Conservation (phyloP, 2,113 vertebrate genomes). For the Nycticryphes semicollaris region DNA sequence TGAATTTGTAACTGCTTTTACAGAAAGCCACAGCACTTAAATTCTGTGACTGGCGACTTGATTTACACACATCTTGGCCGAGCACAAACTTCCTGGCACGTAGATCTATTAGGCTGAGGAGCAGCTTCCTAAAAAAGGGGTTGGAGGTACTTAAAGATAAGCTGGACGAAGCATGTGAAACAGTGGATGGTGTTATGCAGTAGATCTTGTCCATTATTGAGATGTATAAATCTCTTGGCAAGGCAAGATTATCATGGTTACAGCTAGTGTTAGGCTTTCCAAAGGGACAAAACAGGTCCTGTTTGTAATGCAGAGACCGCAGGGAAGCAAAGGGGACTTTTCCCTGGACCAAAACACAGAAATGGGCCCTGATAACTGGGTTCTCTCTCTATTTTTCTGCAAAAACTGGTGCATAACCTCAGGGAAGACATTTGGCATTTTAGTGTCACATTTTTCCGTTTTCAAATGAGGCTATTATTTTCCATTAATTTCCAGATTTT, state of each 20-base stretch:
- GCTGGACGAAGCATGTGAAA: background rate
- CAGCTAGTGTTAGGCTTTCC: background rate
- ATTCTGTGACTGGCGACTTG: background rate
- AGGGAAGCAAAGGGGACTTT: background rate
- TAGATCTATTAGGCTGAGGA: background rate
- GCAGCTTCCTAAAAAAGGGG: background rate
- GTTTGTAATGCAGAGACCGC: background rate
- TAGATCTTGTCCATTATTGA: background rate
- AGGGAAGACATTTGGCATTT: background rate
- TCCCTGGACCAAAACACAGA: background rate
- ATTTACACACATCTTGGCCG: background rate
- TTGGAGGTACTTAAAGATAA: background rate
- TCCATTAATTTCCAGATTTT: constrained; percentile 1
- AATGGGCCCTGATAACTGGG: background rate
- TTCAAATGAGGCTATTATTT: constrained; percentile 65
- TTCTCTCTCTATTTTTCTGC: background rate
- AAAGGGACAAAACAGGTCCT: background rate
- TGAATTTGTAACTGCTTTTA: background rate
- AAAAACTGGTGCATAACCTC: background rate
- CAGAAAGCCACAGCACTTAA: background rate
- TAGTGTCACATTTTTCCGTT: constrained; percentile 66
- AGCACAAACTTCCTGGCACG: background rate
- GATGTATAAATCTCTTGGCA: background rate
- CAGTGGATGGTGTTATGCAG: background rate
- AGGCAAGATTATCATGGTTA: background rate